Base-by-base conservation (phyloP, 92 coral and sea anemone species). In the Paragorgia papillata region DNA sequence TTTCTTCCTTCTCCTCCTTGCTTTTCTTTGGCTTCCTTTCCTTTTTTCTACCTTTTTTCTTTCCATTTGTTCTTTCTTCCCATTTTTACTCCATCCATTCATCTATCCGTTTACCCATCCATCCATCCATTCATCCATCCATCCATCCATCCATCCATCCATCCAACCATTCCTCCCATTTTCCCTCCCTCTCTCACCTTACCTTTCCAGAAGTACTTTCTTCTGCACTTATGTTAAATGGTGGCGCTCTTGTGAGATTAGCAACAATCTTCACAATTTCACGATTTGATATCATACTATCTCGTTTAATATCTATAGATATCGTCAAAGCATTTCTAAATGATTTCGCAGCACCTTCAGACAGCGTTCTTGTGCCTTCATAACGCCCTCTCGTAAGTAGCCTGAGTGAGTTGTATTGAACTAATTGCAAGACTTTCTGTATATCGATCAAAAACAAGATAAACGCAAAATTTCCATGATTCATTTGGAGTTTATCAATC, bases 401-500 rank as follows among this genome's bases (percentile, higher is more conserved):
- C n/a, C n/a, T n/a, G n/a, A n/a, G n/a, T n/a, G n/a, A n/a, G n/a
- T n/a, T n/a, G n/a, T n/a, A n/a, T n/a, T n/a, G n/a, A n/a, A n/a
- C n/a, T n/a, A n/a, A n/a, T n/a, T n/a, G 67, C 35, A 74, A 8
- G 8, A 34, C n/a, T 7, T 87, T 80, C 30, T 83, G 90, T 39
- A 79, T 79, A 59, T 91, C 89, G 40, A 94, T 79, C 66, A 85
- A 87, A 51, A 91, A 84, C 85, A 94, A 85, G 56, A 94, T 88
- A 61, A 94, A 94, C 19, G 65, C 95, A 64, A 77, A 94, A 66
- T 94, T 91, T 13, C 98, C 98, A 30, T 81, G 80, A 44, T 82
- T 88, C 98, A 94, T 94, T 6, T 82, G 89, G 18, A 88, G 90
- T 66, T 91, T 97, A 55, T 81, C 74, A 1, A 97, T 95, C 49